Base-by-base conservation (phyloP, 2,113 vertebrate genomes). In the Phalacrocorax brasilianus region DNA sequence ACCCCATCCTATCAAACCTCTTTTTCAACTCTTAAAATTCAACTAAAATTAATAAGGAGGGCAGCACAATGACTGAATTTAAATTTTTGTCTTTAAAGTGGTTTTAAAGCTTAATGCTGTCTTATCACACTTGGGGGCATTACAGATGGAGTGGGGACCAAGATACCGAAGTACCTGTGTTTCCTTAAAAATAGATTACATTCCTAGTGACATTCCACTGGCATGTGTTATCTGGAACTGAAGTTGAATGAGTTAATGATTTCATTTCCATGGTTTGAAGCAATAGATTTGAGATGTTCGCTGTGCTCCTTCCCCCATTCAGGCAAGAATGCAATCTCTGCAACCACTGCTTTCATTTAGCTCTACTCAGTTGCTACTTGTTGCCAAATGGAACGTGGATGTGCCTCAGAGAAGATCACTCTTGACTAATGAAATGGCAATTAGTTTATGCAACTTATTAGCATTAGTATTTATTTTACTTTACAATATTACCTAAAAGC, bases 371-470 rank as follows among this genome's bases (percentile, higher is more conserved):
- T 94, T 97, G 88, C 89, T 85, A 78, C 95, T 98, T 93, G 95
- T 91, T 98, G 97, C 97, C 97, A 98, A 97, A 96, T 96, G 92
- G 95, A 95, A 97, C 47, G 73, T 95, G 93, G 95, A 96, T 96
- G 92, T 95, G 96, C 94, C 88, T 98, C 94, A 91, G 91, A 96
- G 94, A 97, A 91, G 77, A 97, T 96, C 92, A 72, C 83, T 98
- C 82, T 80, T 89, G 84, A 33, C 93, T 87, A 93, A 97, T 90
- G 85, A 96, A 97, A 96, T 79, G 75, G 94, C 96, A 95, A 94
- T 91, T 95, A 92, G 87, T 84, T 63, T 84, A 70, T 88, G 92
- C 93, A 95, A 95, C 94, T 96, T 96, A 94, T 97, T 96, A 94
- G 79, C 94, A 88, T 94, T 85, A 91, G 89, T 86, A 76, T 95